Conservation (phyloP, 2,113 vertebrate genomes). For the Mastomys coucha region DNA sequence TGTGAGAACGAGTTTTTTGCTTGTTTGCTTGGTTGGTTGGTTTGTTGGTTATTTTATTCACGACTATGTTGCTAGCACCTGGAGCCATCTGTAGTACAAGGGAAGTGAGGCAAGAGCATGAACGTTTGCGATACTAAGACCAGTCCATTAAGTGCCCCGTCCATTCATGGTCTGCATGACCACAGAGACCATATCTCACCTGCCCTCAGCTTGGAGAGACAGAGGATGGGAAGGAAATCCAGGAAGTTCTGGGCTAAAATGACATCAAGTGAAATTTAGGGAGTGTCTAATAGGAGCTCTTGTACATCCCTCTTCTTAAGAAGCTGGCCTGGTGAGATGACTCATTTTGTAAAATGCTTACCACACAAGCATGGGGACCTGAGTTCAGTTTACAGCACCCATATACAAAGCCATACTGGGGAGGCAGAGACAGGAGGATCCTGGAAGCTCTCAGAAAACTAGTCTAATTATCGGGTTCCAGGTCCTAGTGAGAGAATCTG, state of each 20-base stretch:
- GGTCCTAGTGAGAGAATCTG: background rate
- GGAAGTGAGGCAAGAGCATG: background rate
- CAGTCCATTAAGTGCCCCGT: background rate
- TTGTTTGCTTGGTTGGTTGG: too few relatives aligned
- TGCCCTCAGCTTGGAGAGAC: background rate
- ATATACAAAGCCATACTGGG: background rate
- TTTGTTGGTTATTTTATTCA: background rate
- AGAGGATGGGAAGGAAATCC: background rate
- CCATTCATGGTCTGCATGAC: background rate
- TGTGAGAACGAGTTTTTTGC: background rate
- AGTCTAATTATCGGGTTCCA: background rate
- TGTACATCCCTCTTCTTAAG: background rate
- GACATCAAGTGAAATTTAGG: background rate
- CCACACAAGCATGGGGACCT: background rate
- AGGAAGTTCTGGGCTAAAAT: background rate
- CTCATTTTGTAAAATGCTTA: background rate
- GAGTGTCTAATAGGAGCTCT: background rate
- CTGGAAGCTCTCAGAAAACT: background rate
- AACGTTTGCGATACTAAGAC: background rate
- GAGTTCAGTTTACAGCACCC: background rate
- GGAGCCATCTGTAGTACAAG: background rate
- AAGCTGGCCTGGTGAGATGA: background rate
- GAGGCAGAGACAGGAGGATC: background rate
- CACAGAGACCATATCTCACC: background rate
- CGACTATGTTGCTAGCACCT: background rate